Base-by-base conservation (phyloP, 92 coral and sea anemone genomes). In the Siderastrea radians region DNA sequence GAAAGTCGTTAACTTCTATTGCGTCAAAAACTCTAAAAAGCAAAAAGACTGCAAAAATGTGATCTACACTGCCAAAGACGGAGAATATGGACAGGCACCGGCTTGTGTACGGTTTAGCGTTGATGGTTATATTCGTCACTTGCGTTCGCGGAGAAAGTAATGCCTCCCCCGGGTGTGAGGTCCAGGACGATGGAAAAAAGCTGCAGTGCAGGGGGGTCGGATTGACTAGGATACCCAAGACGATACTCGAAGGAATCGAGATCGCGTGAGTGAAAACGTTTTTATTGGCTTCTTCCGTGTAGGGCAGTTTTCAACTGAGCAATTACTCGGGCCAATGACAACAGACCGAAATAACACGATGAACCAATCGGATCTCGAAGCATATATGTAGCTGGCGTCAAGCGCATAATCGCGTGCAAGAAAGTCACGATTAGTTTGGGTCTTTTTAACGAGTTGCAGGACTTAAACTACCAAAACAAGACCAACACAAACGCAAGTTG, bases 241-340 rank as follows among this genome's bases (percentile, higher is more conserved):
- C 50, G n/a, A 79, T 63, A 49, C 47, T 14, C 3, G 9, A 49
- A 13, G 74, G 74, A 63, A 64, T 79, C 13, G 11, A 50, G 72
- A n/a, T 65, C 51, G 84, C 72, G 84, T 79, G 63, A 46, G 84
- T 79, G 43, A 64, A 79, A 63, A 77, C 38, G 38, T 26, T 26
- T 26, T 26, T 26, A 26, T 26, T 26, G 0, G 38, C 38, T 26
- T 26, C 38, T 26, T 26, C 38, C 38, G 38, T 26, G 38, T 26
- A 26, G 38, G 38, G 38, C 38, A 26, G 38, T 26, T 26, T 26
- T n/a, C n/a, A n/a, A n/a, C n/a, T 26, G 38, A 26, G 38, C 0
- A 26, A 26, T 26, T 26, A 26, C 0, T 26, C 38, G 38, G 38
- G 38, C 38, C 38, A 26, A 26, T 26, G 38, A 26, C 38, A 26